Conservation (phyloP, 2,888 invertebrate species). For the Gerris lacustris region DNA sequence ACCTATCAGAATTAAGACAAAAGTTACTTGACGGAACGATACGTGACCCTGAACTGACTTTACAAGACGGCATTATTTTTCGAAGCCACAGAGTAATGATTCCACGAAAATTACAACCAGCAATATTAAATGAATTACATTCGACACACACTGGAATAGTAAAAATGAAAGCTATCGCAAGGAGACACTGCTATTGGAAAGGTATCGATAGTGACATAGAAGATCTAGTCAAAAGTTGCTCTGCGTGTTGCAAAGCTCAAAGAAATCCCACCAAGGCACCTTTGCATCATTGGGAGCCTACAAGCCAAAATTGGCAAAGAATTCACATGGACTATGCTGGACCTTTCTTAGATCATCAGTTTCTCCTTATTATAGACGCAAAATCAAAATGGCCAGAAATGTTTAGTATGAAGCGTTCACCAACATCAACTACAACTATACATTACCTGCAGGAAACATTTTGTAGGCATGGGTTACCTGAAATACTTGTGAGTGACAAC, state of each 20-base stretch:
- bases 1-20: neutral
- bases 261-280: neutral
- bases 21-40: neutral
- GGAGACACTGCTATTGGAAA: neutral
- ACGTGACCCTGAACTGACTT: neutral
- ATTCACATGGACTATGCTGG: neutral
- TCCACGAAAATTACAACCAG: too few relatives aligned
- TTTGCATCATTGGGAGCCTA: neutral
- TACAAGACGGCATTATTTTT: neutral
- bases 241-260: neutral
- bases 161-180: neutral
- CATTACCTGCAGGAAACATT: constrained; percentile 17
- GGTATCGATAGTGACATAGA: too few relatives aligned
- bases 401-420: constrained; percentile 2
- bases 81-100: too few relatives aligned
- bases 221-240: too few relatives aligned
- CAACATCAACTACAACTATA: constrained; percentile 17
- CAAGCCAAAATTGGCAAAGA: neutral
- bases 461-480: constrained; percentile 15
- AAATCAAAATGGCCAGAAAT: constrained; percentile 24
- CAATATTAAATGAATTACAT: neutral
- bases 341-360: neutral
- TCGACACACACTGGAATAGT: neutral
- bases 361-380: constrained; percentile 15
- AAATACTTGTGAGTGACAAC: constrained; percentile 18